phyloP scores from a whole-genome alignment of 1,140 invertebrate genomes.

The honey bee (Apis mellifera) region DNA sequence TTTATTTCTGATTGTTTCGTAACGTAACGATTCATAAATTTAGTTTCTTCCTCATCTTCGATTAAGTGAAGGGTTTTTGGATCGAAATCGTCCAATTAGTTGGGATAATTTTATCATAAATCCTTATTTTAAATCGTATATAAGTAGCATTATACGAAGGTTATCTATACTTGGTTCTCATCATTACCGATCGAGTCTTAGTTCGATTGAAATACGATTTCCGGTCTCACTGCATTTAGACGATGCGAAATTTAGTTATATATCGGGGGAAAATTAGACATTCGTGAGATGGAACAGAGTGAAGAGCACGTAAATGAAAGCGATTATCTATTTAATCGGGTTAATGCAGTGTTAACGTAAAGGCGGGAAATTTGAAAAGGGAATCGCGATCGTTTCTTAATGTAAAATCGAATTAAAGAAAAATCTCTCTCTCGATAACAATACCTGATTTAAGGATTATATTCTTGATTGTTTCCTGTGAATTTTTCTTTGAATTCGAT shows the following conservation, averaged over 20 bases:
- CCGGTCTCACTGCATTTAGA: conserved; percentile 41
- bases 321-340: not conserved
- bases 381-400: not conserved
- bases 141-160: too few relatives aligned
- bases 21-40: too few relatives aligned
- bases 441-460: not conserved
- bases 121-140: too few relatives aligned
- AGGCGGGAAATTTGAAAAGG: not conserved
- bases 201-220: conserved; percentile 58
- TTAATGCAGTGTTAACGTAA: not conserved
- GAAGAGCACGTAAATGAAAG: not conserved
- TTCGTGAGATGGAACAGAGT: conserved; percentile 15
- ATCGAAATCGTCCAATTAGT: too few relatives aligned
- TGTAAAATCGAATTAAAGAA: not conserved
- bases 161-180: too few relatives aligned
- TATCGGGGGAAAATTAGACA: conserved; percentile 40
- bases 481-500: not conserved
- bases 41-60: too few relatives aligned
- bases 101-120: too few relatives aligned
- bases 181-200: not conserved
- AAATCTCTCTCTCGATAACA: not conserved
- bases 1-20: too few relatives aligned
- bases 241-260: conserved; percentile 19
- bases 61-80: too few relatives aligned
- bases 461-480: not conserved